Percentiles rank a stretch among this genome's conserved stretches.
Conservation (phyloP, 1,140 invertebrate species). For the Mizuhopecten yessoensis region DNA sequence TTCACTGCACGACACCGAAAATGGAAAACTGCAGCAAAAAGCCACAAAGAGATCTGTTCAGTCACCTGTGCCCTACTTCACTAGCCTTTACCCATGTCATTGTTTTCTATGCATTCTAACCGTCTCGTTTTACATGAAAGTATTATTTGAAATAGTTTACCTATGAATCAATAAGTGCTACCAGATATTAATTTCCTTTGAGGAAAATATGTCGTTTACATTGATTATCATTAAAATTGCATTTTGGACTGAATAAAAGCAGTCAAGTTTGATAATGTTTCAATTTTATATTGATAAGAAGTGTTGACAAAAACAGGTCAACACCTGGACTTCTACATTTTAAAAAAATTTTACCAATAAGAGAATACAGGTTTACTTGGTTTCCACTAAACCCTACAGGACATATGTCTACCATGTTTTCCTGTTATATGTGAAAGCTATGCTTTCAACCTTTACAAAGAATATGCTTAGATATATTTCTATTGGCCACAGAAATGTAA, state of each 20-base stretch:
- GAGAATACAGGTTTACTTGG: background rate
- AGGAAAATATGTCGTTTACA: constrained; percentile 6
- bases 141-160: constrained; percentile 29
- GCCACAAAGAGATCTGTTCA: constrained; percentile 1
- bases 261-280: background rate
- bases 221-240: background rate
- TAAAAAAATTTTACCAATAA: background rate
- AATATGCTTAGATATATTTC: too few species aligned
- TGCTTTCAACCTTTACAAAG: too few species aligned
- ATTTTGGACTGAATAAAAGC: background rate
- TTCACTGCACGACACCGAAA: constrained; percentile 25
- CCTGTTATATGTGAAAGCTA: too few species aligned
- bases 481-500: too few species aligned
- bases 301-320: background rate
- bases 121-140: constrained; percentile 8
- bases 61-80: constrained; percentile 10
- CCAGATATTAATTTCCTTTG: background rate
- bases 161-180: constrained; percentile 20
- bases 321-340: background rate
- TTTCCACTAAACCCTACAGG: too few species aligned
- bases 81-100: background rate
- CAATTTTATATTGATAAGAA: too few species aligned
- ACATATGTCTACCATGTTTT: too few species aligned
- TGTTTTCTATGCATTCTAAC: background rate
- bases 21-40: constrained; percentile 22